Base-by-base conservation (phyloP, 2,888 invertebrate species). In the Venustoraphidia nigricollis region DNA sequence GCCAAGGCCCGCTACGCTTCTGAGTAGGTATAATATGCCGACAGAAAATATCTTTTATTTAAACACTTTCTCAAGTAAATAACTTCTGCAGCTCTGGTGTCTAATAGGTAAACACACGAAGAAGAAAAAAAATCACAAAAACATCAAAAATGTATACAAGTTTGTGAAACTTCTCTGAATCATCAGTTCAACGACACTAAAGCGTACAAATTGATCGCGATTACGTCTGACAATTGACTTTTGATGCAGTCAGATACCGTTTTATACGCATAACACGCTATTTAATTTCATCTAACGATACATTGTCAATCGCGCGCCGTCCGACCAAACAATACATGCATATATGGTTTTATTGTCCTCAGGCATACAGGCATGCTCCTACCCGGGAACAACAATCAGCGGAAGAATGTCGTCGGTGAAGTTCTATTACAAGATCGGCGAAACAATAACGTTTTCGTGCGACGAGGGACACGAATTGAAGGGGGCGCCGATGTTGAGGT, bases 361-460 rank as follows among this genome's bases (percentile, higher is more conserved):
- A 80, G 81, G 80, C 68, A 79, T 82, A 34, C 79, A 84, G 67
- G 88, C 89, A 0, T 90, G 89, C 65, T 85, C 87, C 1, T 90
- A 89, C 63, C 88, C 89, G 0, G 89, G 89, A 35, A 87, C 88
- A 17, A 86, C 85, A 36, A 87, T 88, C 59, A 86, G 85, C 45
- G 89, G 88, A 1, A 75, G 84, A 41, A 88, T 88, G 82, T 87
- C 87, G 0, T 80, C 83, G 0, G 88, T 89, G 11, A 88, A 89
- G 66, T 90, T 89, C 68, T 89, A 85, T 68, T 90, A 90, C 68
- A 82, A 82, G 61, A 85, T 88, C 53, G 87, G 87, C 1, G 89
- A 89, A 64, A 85, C 82, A 34, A 83, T 90, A 47, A 83, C 83
- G 3, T 90, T 88, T 61, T 83, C 84, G 8, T 90, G 90, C 63